A percentile compares a stretch with the other conserved stretches of the same genome.
Conservation (phyloP, 2,797 vertebrate species). For the Melanotaenia boesemani region DNA sequence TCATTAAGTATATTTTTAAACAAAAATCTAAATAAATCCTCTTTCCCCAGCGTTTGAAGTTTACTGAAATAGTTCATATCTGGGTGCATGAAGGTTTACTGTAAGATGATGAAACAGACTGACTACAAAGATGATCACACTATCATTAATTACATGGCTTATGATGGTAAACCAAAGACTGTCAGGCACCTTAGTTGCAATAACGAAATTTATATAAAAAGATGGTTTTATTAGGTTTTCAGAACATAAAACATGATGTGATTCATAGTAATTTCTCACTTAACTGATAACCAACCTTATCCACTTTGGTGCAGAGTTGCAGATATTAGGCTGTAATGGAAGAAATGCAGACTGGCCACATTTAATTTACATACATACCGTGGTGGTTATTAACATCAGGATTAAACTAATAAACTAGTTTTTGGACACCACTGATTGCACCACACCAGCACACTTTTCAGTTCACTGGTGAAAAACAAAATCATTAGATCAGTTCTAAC, state of each 20-base stretch:
- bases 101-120: conserved; percentile 58
- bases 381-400: neutral
- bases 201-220: neutral
- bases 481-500: neutral
- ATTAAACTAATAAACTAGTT: neutral
- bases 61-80: conserved; percentile 29
- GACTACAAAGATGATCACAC: conserved; percentile 47
- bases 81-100: conserved; percentile 53
- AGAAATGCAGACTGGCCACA: neutral
- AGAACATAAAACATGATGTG: conserved; percentile 2
- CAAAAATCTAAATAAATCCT: conserved; percentile 68
- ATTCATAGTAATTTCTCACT: conserved; percentile 20
- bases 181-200: conserved; percentile 68
- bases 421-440: neutral
- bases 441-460: too few relatives aligned
- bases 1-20: conserved; percentile 39
- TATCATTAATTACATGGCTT: conserved; percentile 51
- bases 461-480: neutral
- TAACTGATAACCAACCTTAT: neutral
- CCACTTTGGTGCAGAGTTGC: neutral
- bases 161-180: conserved; percentile 78
- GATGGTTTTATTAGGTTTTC: neutral
- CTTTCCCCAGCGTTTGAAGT: conserved; percentile 79
- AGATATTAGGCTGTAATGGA: neutral
- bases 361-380: neutral